Evolutionary conservation across 2,113 vertebrate species (phyloP).

Genomic region (Micronycteris hirsuta): DNA sequence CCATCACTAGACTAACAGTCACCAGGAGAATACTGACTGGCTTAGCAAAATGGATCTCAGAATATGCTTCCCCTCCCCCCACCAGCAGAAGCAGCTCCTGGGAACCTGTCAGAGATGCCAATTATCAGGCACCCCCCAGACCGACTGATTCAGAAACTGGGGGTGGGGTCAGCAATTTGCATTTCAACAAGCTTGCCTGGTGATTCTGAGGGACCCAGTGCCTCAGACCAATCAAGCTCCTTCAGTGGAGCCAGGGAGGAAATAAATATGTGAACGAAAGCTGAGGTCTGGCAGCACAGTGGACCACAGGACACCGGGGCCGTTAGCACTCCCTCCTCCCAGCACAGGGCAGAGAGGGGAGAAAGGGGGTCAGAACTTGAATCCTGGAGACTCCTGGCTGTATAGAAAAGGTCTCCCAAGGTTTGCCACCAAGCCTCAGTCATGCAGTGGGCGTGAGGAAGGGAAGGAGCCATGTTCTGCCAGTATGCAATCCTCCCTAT

Average conservation of each 20-base stretch:
- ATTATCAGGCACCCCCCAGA: not conserved
- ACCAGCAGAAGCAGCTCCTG: not conserved
- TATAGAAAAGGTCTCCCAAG: not conserved
- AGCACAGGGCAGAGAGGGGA: not conserved
- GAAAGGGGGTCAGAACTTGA: not conserved
- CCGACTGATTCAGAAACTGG: not conserved
- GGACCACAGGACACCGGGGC: not conserved
- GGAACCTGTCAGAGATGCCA: not conserved
- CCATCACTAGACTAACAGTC: not conserved
- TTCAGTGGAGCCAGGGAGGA: not conserved
- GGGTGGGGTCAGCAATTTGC: not conserved
- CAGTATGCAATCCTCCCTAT: not conserved
- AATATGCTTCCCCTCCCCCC: not conserved
- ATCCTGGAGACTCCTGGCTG: not conserved
- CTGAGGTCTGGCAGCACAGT: not conserved
- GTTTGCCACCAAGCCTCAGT: not conserved
- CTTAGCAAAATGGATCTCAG: not conserved
- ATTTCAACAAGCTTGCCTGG: not conserved
- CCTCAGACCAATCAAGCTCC: not conserved
- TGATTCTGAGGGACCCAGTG: not conserved
- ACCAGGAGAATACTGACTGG: not conserved
- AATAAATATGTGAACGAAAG: not conserved
- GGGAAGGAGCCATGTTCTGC: not conserved
- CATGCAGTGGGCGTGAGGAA: not conserved
- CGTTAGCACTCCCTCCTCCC: not conserved